Conservation (phyloP, 2,113 vertebrate species). For the Bostrychus sinensis region DNA sequence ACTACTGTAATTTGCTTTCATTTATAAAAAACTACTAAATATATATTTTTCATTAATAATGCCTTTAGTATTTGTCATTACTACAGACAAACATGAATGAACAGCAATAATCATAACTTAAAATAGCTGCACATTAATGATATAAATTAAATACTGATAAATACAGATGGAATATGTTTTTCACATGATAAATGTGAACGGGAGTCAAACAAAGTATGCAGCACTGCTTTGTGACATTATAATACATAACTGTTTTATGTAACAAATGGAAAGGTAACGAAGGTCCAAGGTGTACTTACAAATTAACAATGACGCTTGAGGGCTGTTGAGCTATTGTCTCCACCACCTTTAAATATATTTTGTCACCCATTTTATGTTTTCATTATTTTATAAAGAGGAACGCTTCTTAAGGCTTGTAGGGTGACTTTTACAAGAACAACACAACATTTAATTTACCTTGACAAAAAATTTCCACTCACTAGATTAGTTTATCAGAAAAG, state of each 20-base stretch:
- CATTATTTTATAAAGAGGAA: constrained; percentile 20
- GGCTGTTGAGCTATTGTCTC: constrained; percentile 51
- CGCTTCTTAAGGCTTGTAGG: constrained; percentile 62
- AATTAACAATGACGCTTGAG: constrained; percentile 59
- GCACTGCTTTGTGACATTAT: constrained; percentile 52
- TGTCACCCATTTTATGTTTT: constrained; percentile 41
- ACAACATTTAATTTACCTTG: constrained; percentile 56
- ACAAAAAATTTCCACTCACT: constrained; percentile 23
- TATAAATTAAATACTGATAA: constrained; percentile 68
- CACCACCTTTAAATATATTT: constrained; percentile 33
- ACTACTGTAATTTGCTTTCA: constrained; percentile 55
- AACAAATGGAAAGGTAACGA: constrained; percentile 62
- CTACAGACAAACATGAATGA: constrained; percentile 71
- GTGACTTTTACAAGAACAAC: constrained; percentile 64
- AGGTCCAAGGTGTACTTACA: constrained; percentile 69
- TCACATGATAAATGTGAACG: constrained; percentile 45
- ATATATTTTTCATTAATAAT: constrained; percentile 60
- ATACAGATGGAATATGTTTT: constrained; percentile 65
- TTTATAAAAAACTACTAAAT: constrained; percentile 63
- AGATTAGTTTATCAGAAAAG: constrained; percentile 30
- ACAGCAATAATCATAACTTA: constrained; percentile 67
- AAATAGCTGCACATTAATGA: constrained; percentile 77
- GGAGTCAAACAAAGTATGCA: constrained; percentile 56
- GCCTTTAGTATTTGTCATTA: constrained; percentile 57
- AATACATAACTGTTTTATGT: constrained; percentile 58